Evolutionary conservation across 1,140 invertebrate species (phyloP).

Genomic region (Ceratina japonica): DNA sequence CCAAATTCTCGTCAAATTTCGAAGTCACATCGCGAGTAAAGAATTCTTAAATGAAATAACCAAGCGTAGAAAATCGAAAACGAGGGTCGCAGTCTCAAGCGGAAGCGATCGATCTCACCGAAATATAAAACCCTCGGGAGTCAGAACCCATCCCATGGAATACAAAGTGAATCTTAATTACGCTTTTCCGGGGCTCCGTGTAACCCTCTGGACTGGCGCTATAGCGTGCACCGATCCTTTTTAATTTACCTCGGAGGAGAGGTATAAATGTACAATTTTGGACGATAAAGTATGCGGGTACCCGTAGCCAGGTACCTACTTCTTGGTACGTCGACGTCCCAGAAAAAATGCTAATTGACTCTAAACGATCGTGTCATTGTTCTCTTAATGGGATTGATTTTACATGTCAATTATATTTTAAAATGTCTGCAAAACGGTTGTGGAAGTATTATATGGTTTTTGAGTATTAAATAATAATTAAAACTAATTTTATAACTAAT

Average conservation of each 20-base stretch:
- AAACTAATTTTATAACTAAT: background rate
- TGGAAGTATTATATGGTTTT: too few relatives aligned
- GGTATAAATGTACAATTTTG: constrained; percentile 24
- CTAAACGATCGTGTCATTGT: background rate
- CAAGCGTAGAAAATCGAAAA: background rate
- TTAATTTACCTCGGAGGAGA: constrained; percentile 28
- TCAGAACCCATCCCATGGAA: background rate
- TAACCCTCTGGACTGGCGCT: background rate
- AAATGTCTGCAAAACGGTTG: too few relatives aligned
- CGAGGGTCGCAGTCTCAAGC: background rate
- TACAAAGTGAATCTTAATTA: constrained; percentile 45
- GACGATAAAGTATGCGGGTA: constrained; percentile 45
- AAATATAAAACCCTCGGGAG: constrained; percentile 12
- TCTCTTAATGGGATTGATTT: background rate
- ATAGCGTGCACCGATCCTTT: constrained; percentile 14
- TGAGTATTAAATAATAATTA: background rate
- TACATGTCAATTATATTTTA: background rate
- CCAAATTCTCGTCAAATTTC: too few relatives aligned
- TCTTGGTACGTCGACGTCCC: constrained; percentile 34
- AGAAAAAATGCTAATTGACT: constrained; percentile 8
- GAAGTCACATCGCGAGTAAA: background rate
- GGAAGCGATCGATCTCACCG: background rate
- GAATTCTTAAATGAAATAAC: background rate
- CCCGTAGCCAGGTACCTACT: constrained; percentile 49
- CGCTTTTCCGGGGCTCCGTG: constrained; percentile 8